phyloP scores from a whole-genome alignment of 2,113 vertebrate species.

The Bubalus kerabau region DNA sequence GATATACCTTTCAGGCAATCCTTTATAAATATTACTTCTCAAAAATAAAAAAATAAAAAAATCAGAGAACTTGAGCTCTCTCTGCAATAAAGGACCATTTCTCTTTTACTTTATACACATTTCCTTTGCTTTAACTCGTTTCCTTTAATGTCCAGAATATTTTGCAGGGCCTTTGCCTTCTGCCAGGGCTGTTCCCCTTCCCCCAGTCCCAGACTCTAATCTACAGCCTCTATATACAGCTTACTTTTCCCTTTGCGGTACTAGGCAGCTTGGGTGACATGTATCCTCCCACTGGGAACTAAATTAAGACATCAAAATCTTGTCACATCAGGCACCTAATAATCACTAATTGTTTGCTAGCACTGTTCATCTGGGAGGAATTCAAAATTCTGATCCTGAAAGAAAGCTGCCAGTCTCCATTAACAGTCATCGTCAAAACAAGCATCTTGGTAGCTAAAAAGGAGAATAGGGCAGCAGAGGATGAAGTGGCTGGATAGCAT shows the following conservation, averaged over 20 bases:
- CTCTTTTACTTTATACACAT: not conserved
- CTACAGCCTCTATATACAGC: slow-evolving; percentile 5
- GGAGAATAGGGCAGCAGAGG: not conserved
- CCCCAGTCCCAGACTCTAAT: not conserved
- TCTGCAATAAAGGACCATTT: not conserved
- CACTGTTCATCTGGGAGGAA: slow-evolving; percentile 54
- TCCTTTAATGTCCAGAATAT: not conserved
- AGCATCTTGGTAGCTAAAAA: not conserved
- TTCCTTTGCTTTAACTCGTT: not conserved
- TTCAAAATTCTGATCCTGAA: slow-evolving; percentile 50
- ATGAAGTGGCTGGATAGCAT: not conserved
- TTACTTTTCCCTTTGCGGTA: not conserved
- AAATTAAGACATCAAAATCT: slow-evolving; percentile 73
- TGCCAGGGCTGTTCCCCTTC: not conserved
- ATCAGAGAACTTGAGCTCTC: not conserved
- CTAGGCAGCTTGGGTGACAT: slow-evolving; percentile 49
- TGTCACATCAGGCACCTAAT: slow-evolving; percentile 69
- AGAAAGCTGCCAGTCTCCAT: slow-evolving; percentile 55
- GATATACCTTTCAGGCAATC: not conserved
- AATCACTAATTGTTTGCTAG: slow-evolving; percentile 68
- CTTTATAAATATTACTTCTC: not conserved
- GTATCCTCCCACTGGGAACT: slow-evolving; percentile 66
- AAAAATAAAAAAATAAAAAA: not conserved
- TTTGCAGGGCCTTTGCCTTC: not conserved
- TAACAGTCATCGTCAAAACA: not conserved